Conservation (phyloP, 2,113 vertebrate species). For the Larimichthys crocea region DNA sequence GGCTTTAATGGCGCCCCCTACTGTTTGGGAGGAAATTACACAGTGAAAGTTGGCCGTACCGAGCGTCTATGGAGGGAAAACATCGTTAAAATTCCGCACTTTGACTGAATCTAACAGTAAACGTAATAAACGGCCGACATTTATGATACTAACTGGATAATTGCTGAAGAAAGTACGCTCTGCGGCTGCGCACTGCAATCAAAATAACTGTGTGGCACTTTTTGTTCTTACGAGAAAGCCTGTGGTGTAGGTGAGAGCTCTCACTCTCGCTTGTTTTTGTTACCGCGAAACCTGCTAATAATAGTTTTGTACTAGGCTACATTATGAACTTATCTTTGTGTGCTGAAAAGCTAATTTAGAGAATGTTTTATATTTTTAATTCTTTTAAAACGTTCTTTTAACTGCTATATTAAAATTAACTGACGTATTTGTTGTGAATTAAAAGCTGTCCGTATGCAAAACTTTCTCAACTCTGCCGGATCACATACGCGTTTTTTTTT, state of each 20-base stretch:
- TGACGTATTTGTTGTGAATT: not conserved
- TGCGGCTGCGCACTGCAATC: slow-evolving; percentile 17
- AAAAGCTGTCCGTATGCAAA: not conserved
- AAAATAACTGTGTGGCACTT: slow-evolving; percentile 38
- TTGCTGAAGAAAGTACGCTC: not conserved
- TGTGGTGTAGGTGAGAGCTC: not conserved
- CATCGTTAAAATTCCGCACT: not conserved
- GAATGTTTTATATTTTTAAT: not conserved
- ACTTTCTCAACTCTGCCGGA: not conserved
- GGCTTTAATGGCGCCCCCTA: slow-evolving; percentile 46
- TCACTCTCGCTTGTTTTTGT: not conserved
- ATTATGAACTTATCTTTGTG: not conserved
- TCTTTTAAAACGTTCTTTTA: not conserved
- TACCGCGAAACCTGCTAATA: not conserved
- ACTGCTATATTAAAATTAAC: not conserved
- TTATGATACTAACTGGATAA: not conserved
- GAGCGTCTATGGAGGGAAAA: no score
- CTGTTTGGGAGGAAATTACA: slow-evolving; percentile 17
- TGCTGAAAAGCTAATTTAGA: not conserved
- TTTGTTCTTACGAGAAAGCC: not conserved
- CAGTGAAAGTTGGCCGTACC: no score
- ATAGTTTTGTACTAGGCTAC: not conserved
- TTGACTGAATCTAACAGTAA: not conserved
- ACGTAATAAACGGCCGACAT: not conserved
- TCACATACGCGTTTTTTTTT: not conserved